phyloP scores from a whole-genome alignment of 2,888 invertebrate species.

The Dasysyrphus albostriatus region DNA sequence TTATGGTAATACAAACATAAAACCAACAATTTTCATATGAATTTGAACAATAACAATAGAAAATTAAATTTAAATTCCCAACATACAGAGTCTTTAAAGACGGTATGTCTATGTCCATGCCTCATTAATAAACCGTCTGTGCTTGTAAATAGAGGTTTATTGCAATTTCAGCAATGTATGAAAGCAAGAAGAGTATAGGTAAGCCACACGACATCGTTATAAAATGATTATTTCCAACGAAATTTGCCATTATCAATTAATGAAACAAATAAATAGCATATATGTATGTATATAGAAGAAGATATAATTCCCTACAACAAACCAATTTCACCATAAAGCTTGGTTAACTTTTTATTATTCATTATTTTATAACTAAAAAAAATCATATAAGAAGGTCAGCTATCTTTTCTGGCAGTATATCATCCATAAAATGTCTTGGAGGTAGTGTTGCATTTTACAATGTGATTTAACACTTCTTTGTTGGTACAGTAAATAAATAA shows the following conservation, averaged over 20 bases:
- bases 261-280: not conserved
- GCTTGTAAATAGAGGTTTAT: no score
- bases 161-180: not conserved
- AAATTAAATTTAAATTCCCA: no score
- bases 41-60: no score
- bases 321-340: conserved; percentile 46
- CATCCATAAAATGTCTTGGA: not conserved
- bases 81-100: no score
- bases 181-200: not conserved
- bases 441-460: not conserved
- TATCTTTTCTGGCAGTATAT: conserved; percentile 1
- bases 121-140: no score
- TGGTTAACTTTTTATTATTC: conserved; percentile 56
- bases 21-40: no score
- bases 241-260: conserved; percentile 33
- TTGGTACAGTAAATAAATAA: no score
- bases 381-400: not conserved
- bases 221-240: conserved; percentile 34
- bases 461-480: no score
- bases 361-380: conserved; percentile 26
- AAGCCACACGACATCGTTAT: not conserved
- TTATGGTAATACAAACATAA: no score
- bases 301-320: conserved; percentile 19
- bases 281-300: not conserved
- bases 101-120: no score